Evolutionary conservation across 2,888 invertebrate genomes (phyloP).

Genomic region (Heliconius ismenius): DNA sequence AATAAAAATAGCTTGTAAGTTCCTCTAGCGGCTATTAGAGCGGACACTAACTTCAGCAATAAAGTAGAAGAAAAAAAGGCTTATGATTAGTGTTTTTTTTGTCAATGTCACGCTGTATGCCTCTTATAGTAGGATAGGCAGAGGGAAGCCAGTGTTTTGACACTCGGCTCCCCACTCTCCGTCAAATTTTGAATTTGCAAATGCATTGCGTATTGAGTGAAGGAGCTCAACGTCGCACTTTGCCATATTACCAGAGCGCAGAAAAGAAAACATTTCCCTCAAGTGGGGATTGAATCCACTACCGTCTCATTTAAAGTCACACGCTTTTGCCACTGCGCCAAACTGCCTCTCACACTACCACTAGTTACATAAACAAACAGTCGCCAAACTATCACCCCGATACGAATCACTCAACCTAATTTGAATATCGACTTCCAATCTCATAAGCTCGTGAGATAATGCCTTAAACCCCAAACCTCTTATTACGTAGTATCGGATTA

Average conservation of each 20-base stretch:
- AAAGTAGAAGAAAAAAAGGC: too few species aligned
- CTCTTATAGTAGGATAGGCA: not conserved
- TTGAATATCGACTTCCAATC: constrained; percentile 21
- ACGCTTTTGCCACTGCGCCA: not conserved
- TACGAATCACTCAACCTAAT: constrained; percentile 15
- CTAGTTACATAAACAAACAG: not conserved
- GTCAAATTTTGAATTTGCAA: too few species aligned
- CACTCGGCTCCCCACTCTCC: not conserved
- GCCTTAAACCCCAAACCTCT: constrained; percentile 14
- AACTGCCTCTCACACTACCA: not conserved
- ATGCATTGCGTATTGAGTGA: not conserved
- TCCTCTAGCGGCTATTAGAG: too few species aligned
- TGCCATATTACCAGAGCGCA: not conserved
- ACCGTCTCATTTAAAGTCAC: not conserved
- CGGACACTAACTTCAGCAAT: too few species aligned
- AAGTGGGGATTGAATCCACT: not conserved
- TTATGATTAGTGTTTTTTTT: too few species aligned
- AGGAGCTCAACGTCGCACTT: not conserved
- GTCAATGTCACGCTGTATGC: too few species aligned
- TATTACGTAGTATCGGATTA: constrained; percentile 24
- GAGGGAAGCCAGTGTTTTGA: not conserved
- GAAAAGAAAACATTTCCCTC: not conserved
- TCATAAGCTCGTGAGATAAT: constrained; percentile 17
- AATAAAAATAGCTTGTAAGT: too few species aligned
- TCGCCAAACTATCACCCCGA: not conserved